Conservation (phyloP, 2,113 vertebrate species). For the Ophthalmolycus amberensis region DNA sequence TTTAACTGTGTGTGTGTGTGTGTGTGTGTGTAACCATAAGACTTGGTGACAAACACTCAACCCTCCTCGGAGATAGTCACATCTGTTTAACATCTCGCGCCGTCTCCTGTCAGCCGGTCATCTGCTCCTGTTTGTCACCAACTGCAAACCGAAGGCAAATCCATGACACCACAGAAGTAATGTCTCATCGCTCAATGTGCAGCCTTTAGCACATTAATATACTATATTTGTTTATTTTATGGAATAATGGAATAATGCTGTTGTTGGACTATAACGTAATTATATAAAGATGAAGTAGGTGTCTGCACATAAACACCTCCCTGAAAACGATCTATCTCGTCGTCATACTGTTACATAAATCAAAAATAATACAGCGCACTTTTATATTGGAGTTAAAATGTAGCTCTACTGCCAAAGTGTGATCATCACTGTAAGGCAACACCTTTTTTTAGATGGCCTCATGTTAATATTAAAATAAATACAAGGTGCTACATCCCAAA, state of each 20-base stretch:
- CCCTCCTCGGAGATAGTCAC: conserved; percentile 43
- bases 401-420: not conserved
- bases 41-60: conserved; percentile 38
- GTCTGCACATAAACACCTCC: conserved; percentile 10
- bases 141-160: conserved; percentile 9
- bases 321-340: not conserved
- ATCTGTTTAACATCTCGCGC: conserved; percentile 22
- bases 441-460: not conserved
- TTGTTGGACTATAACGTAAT: not conserved
- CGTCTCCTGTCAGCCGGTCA: conserved; percentile 8
- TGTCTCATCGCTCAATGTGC: not conserved
- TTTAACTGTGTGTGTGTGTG: conserved; percentile 12
- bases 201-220: not conserved
- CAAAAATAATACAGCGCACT: not conserved
- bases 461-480: not conserved
- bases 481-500: not conserved
- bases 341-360: not conserved
- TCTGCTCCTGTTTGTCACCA: conserved; percentile 51
- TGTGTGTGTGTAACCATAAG: not conserved
- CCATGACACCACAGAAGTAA: not conserved
- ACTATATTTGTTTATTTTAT: not conserved
- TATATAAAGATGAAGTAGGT: conserved; percentile 12
- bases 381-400: not conserved
- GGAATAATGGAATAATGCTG: not conserved
- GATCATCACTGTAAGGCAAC: not conserved